Base-by-base conservation (phyloP, 2,888 invertebrate genomes). In the Epiblema foenella region DNA sequence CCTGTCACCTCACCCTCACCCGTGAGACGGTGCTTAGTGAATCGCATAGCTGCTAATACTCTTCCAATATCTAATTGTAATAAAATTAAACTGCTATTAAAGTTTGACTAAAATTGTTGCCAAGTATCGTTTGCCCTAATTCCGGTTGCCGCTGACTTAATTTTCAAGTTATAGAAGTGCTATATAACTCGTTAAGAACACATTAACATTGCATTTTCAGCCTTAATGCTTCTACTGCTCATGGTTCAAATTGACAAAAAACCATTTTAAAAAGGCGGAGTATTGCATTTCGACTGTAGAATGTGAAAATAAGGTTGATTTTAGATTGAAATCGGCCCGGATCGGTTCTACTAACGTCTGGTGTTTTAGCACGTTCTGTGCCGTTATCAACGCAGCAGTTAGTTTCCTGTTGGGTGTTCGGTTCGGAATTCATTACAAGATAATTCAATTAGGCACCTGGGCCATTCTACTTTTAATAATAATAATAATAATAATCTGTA, bases 161-260 rank as follows among this genome's bases (percentile, higher is more conserved):
- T 64, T 64, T 54, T 42, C 24, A 52, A 64, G 33, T 67, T 67
- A 18, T 57, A 66, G 57, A 67, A 58, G 66, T 67, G 66, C 37
- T 67, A 37, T 20, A 57, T 18, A 67, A 20, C 66, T 67, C 66
- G 49, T 67, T 67, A 67, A 37, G n/a, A 67, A 58, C 37, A 17
- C 15, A 46, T 67, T 51, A 58, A 18, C 18, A 33, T 11, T 67
- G 51, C 18, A 51, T 58, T 58, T 67, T 67, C 11, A 17, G 51
- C 51, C 33, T 59, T 58, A 33, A 58, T 7, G 20, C 51, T 2
- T 0, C n/a, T n/a, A n/a, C 18, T 2, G 11, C 12, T 39, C n/a
- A 51, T 51, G 51, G 15, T 24, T n/a, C 7, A 58, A 39, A 58
- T 59, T 56, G n/a, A 8, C 11, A 15, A 15, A n/a, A 7, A 42